phyloP scores from a whole-genome alignment of 35 echinoderm and acorn worm genomes.

The Lytechinus pictus region DNA sequence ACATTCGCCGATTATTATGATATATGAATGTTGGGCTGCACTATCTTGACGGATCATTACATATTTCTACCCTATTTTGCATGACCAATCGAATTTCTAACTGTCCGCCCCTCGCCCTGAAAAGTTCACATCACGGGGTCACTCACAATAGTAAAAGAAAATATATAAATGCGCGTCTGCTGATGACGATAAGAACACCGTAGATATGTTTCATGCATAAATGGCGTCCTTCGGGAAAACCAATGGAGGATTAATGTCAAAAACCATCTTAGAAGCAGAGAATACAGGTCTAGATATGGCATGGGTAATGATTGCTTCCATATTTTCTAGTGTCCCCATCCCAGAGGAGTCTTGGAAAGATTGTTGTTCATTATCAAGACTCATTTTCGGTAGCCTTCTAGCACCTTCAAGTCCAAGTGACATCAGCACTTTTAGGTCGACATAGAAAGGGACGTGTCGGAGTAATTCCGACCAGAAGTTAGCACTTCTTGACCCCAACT shows the following conservation, averaged over 20 bases:
- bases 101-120: neutral
- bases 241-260: conserved; percentile 45
- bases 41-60: neutral
- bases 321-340: neutral
- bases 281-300: neutral
- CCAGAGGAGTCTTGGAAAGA: neutral
- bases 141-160: neutral
- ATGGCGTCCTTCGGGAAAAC: neutral
- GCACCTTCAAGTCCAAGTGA: conserved; percentile 5
- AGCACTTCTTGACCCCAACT: neutral
- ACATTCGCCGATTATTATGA: neutral
- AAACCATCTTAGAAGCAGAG: conserved; percentile 10
- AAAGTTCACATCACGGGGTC: neutral
- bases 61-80: neutral
- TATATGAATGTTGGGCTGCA: neutral
- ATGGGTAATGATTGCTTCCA: neutral
- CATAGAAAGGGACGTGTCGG: neutral
- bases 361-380: neutral
- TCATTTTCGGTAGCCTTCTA: neutral
- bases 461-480: conserved; percentile 17
- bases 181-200: conserved; percentile 28
- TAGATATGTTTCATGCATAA: neutral
- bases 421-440: neutral
- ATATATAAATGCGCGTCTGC: neutral
- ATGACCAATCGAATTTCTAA: neutral